Evolutionary conservation across 2,113 vertebrate genomes (phyloP).

Genomic region (Corythaixoides concolor): DNA sequence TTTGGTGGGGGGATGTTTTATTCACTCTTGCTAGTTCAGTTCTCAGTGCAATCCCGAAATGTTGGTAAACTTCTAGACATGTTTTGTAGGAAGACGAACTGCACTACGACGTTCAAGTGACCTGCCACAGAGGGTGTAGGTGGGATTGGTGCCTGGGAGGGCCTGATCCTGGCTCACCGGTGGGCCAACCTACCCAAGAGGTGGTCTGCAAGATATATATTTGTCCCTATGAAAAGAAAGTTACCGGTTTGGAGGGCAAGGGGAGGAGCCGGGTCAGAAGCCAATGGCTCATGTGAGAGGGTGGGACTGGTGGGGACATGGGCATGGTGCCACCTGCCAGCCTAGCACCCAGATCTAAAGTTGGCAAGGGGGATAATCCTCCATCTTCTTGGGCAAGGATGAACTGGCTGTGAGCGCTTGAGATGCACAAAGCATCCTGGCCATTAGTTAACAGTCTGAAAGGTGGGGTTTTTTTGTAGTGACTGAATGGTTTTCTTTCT

Average conservation of each 20-base stretch:
- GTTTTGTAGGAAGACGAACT: neutral
- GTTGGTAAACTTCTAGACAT: neutral
- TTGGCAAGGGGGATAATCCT: neutral
- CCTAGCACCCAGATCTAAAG: accelerated
- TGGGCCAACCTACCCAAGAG: neutral
- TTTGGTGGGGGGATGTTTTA: neutral
- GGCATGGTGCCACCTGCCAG: neutral
- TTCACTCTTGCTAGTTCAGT: neutral
- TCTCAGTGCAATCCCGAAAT: neutral
- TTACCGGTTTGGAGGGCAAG: neutral
- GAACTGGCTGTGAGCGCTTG: neutral
- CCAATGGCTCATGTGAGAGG: neutral
- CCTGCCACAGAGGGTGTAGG: neutral
- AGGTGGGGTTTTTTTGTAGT: neutral
- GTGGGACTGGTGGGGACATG: neutral
- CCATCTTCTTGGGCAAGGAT: neutral
- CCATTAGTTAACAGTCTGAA: neutral
- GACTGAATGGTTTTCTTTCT: neutral
- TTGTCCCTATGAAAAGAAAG: neutral
- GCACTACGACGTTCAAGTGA: accelerated
- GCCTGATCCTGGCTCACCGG: neutral
- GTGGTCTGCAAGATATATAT: neutral
- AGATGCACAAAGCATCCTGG: neutral
- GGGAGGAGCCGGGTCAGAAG: neutral
- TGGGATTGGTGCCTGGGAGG: neutral